phyloP scores from a whole-genome alignment of 1,140 invertebrate genomes.

The Aphaenogaster rudis region DNA sequence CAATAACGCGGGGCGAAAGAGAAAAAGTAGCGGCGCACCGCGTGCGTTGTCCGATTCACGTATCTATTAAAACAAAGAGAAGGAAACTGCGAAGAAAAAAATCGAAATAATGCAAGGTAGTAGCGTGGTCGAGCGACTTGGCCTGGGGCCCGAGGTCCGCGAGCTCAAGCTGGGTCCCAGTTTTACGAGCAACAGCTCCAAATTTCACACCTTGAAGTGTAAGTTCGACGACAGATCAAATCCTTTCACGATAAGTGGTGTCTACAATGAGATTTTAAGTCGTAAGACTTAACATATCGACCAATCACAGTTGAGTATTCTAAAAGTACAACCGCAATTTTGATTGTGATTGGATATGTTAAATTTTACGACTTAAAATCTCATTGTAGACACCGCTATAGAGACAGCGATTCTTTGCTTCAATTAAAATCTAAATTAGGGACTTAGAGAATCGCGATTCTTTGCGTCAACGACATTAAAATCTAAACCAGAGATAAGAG shows the following conservation, averaged over 20 bases:
- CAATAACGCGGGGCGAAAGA: not conserved
- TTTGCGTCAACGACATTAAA: not conserved
- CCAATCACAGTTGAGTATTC: no score
- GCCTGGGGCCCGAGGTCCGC: constrained; percentile 91
- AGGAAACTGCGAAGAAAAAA: not conserved
- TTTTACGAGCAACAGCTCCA: constrained; percentile 91
- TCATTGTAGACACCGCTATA: no score
- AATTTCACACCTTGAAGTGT: constrained; percentile 96
- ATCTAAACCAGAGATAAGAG: not conserved
- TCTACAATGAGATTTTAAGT: no score
- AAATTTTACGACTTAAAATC: no score
- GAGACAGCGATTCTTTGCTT: not conserved
- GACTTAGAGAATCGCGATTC: no score
- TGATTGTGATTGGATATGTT: no score
- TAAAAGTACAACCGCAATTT: no score
- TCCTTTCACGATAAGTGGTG: no score
- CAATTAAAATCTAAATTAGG: not conserved
- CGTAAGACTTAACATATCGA: no score
- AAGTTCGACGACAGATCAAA: constrained; percentile 85
- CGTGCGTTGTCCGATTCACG: no score
- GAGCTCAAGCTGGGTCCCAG: constrained; percentile 94
- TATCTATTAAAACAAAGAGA: not conserved
- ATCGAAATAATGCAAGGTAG: constrained; percentile 9
- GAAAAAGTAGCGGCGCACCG: not conserved
- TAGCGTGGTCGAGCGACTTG: constrained; percentile 91